phyloP scores from a whole-genome alignment of 2,113 vertebrate genomes.

The Psittacara wagleri region DNA sequence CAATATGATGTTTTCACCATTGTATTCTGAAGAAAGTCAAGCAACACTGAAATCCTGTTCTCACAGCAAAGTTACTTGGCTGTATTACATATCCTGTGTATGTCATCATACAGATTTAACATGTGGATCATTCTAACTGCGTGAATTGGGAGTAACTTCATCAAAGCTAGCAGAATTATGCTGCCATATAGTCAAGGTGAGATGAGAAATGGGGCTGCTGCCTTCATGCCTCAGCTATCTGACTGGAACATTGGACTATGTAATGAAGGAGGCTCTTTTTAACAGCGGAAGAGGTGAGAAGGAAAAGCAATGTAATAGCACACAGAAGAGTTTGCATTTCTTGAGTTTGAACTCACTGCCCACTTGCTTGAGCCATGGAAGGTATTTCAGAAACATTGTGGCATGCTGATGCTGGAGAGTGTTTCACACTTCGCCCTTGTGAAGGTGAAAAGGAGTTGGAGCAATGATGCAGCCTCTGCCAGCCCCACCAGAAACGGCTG shows the following conservation, averaged over 20 bases:
- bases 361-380: neutral
- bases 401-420: neutral
- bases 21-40: neutral
- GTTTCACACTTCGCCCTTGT: neutral
- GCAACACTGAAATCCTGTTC: neutral
- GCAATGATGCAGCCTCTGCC: neutral
- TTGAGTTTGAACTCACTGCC: neutral
- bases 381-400: neutral
- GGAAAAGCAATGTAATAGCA: neutral
- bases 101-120: neutral
- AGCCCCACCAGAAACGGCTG: neutral
- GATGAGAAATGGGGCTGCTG: neutral
- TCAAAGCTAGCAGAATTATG: neutral
- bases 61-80: neutral
- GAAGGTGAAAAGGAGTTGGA: neutral
- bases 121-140: neutral
- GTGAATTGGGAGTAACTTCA: rapidly evolving
- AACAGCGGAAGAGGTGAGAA: neutral
- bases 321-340: neutral
- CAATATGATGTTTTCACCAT: neutral
- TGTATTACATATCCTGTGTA: neutral
- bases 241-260: neutral
- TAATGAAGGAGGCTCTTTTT: neutral
- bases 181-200: neutral
- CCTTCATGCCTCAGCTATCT: neutral